Evolutionary conservation across 2,113 vertebrate species (phyloP).

Genomic region (Bucco capensis): DNA sequence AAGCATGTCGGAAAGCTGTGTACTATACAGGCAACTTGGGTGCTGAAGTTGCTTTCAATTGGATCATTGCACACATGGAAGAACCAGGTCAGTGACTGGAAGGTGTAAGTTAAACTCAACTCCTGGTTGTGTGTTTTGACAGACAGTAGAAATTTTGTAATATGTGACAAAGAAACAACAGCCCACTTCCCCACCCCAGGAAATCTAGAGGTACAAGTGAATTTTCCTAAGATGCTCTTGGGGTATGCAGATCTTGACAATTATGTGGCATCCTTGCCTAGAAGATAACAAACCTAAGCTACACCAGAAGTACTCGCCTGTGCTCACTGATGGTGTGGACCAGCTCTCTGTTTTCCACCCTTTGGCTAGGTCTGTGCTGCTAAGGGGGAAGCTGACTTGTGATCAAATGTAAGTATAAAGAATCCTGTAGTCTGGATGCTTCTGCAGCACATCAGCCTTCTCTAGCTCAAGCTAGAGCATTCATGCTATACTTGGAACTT

Average conservation of each 20-base stretch:
- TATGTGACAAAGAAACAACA: background rate
- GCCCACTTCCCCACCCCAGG: background rate
- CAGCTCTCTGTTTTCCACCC: slow-evolving; percentile 42
- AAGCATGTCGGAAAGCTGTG: slow-evolving; percentile 96
- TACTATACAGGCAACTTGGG: slow-evolving; percentile 98
- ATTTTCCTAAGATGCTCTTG: slow-evolving; percentile 11
- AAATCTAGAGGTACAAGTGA: slow-evolving; percentile 6
- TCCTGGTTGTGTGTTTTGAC: background rate
- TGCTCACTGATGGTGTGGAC: slow-evolving; percentile 31
- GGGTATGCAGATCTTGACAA: background rate
- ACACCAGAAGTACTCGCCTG: background rate
- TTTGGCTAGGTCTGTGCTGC: slow-evolving; percentile 36
- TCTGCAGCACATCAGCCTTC: background rate
- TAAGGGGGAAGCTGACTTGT: slow-evolving; percentile 37
- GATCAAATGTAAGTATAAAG: slow-evolving; percentile 41
- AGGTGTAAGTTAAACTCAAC: background rate
- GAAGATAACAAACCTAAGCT: slow-evolving; percentile 14
- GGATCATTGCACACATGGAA: slow-evolving; percentile 99
- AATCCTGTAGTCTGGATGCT: background rate
- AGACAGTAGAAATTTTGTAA: background rate
- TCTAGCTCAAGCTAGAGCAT: background rate
- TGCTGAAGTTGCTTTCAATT: slow-evolving; percentile 97
- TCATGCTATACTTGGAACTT: background rate
- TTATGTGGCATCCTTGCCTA: background rate
- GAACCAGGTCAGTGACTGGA: slow-evolving; percentile 85